These are phyloP conservation scores for Euura saliciscinereae DNA, from an alignment of 1,140 invertebrate species.

Conservation along the genomic window DNA sequence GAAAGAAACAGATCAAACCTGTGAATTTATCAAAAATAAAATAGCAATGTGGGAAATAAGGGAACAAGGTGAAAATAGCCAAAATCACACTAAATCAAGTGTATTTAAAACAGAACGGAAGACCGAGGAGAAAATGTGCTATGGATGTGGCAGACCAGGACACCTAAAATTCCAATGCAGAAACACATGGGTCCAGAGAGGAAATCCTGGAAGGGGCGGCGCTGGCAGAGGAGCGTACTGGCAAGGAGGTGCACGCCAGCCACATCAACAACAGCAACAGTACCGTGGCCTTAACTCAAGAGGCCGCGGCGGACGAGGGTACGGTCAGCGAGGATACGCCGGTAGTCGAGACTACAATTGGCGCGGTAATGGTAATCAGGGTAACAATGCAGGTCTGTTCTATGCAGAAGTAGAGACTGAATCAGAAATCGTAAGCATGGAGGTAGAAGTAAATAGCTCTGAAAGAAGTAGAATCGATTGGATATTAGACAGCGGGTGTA, in stretches of 20 bases:
- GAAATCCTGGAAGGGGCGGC: background rate
- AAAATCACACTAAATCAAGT: slow-evolving; percentile 16
- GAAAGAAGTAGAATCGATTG: slow-evolving; percentile 14
- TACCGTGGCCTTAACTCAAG: slow-evolving; percentile 2
- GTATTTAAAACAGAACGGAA: slow-evolving; percentile 20
- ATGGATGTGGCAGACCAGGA: slow-evolving; percentile 22
- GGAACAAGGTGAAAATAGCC: slow-evolving; percentile 11
- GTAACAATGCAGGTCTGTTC: too few relatives aligned
- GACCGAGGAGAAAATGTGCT: slow-evolving; percentile 9
- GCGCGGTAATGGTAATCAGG: background rate
- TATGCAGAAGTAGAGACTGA: too few relatives aligned
- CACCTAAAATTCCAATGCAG: slow-evolving; percentile 23
- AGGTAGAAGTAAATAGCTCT: too few relatives aligned
- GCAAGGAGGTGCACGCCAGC: slow-evolving; percentile 16
- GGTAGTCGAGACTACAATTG: background rate
- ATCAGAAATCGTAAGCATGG: too few relatives aligned
- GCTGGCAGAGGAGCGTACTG: background rate
- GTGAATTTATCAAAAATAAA: slow-evolving; percentile 24
- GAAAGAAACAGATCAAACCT: slow-evolving; percentile 16
- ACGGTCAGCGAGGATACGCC: slow-evolving; percentile 10
- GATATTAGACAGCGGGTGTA: slow-evolving; percentile 27
- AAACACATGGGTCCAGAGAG: background rate
- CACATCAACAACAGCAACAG: background rate
- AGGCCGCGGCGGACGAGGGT: slow-evolving; percentile 20
- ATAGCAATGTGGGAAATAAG: slow-evolving; percentile 15